These are phyloP conservation scores for Drosophila novamexicana DNA, from an alignment of 1,140 invertebrate species.

Conservation along the genomic window DNA sequence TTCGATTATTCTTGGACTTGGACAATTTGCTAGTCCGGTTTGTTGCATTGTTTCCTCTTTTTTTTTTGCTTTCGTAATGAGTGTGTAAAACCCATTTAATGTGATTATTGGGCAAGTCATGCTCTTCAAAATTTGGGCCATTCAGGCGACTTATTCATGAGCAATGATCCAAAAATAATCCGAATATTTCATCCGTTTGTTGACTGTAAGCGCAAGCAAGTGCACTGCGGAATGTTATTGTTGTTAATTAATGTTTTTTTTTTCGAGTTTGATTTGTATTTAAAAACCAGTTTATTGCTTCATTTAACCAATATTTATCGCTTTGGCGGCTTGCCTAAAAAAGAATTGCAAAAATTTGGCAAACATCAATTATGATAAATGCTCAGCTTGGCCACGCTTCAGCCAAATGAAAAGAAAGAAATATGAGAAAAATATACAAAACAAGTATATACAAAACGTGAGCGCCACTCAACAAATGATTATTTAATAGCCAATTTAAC, in stretches of 20 bases:
- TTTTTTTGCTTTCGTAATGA: conserved; percentile 17
- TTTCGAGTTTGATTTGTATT: not conserved
- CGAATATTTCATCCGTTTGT: not conserved
- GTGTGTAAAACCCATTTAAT: conserved; percentile 21
- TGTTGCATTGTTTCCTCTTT: conserved; percentile 4
- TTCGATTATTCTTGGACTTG: not conserved
- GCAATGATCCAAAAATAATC: conserved; percentile 8
- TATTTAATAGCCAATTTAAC: conserved; percentile 76
- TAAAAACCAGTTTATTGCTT: not conserved
- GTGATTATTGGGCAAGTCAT: conserved; percentile 34
- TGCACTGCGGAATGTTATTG: conserved; percentile 4
- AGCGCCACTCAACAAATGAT: conserved; percentile 53
- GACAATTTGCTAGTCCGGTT: conserved; percentile 32
- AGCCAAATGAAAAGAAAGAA: not conserved
- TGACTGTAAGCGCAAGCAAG: not conserved
- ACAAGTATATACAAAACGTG: conserved; percentile 23
- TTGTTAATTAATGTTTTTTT: conserved; percentile 1
- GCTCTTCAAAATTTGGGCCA: conserved; percentile 40
- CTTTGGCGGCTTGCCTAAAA: not conserved
- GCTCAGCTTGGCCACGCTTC: conserved; percentile 39
- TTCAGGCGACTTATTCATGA: not conserved
- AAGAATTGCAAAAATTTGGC: not conserved
- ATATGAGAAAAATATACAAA: not conserved
- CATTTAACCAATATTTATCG: not conserved
- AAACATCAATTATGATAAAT: conserved; percentile 40